These are phyloP conservation scores for Bathynomus jamesi DNA, from an alignment of 1,140 invertebrate species.

Conservation along the genomic window DNA sequence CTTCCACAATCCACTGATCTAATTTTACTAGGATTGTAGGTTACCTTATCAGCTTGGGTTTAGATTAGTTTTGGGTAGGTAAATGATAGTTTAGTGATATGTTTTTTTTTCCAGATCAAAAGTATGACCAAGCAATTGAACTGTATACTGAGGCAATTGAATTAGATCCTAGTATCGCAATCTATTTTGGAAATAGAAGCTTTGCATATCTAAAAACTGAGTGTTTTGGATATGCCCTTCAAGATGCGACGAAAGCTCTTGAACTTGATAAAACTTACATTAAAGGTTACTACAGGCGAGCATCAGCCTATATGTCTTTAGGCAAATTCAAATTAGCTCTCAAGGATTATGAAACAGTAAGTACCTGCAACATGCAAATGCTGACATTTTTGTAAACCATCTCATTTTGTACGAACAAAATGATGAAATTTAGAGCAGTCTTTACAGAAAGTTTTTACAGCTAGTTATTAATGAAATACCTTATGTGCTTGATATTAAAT, in stretches of 20 bases:
- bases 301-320: conserved; percentile 91
- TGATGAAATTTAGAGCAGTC: too few relatives aligned
- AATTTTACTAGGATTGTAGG: too few relatives aligned
- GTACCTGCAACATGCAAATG: conserved; percentile 26
- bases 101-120: conserved; percentile 62
- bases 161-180: conserved; percentile 64
- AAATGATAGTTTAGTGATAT: not conserved
- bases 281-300: conserved; percentile 91
- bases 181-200: conserved; percentile 89
- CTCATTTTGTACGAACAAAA: conserved; percentile 1
- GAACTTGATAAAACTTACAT: conserved; percentile 81
- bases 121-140: conserved; percentile 79
- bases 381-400: not conserved
- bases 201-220: conserved; percentile 87
- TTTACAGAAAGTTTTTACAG: too few relatives aligned
- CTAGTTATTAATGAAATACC: too few relatives aligned
- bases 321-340: conserved; percentile 95
- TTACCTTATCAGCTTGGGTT: not conserved
- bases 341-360: conserved; percentile 91
- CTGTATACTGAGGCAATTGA: conserved; percentile 88
- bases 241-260: conserved; percentile 85
- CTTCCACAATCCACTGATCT: too few relatives aligned
- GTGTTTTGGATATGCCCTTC: conserved; percentile 85
- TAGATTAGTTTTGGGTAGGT: not conserved
- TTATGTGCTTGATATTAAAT: too few relatives aligned